phyloP scores from a whole-genome alignment of 2,888 invertebrate genomes.

The Meta bourneti region DNA sequence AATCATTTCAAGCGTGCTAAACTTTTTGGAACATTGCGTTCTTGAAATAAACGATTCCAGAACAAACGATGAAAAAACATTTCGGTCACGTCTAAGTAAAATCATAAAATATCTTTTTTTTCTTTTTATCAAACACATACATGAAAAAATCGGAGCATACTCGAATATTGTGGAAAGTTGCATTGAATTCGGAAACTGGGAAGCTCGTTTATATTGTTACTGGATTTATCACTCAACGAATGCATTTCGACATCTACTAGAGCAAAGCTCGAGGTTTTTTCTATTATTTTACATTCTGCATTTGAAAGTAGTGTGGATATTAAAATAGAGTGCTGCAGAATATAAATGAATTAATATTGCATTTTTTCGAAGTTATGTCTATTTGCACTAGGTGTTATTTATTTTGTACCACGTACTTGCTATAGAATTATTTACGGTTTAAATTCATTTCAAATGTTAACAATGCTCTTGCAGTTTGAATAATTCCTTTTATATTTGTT shows the following conservation, averaged over 20 bases:
- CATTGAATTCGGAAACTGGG: slow-evolving; percentile 25
- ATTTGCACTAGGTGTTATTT: too few relatives aligned
- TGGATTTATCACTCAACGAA: slow-evolving; percentile 26
- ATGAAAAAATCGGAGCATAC: neutral
- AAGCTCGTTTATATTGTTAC: slow-evolving; percentile 39
- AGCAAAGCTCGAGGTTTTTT: neutral
- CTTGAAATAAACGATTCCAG: slow-evolving; percentile 4
- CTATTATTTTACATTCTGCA: neutral
- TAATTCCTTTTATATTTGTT: neutral
- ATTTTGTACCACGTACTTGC: too few relatives aligned
- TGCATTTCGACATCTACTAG: slow-evolving; percentile 13
- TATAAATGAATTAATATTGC: too few relatives aligned
- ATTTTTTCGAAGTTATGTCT: too few relatives aligned
- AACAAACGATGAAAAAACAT: slow-evolving; percentile 21
- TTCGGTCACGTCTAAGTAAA: slow-evolving; percentile 46
- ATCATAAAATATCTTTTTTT: slow-evolving; percentile 27
- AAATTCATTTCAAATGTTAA: too few relatives aligned
- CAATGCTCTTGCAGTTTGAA: neutral
- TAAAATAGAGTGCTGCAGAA: too few relatives aligned
- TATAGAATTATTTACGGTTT: too few relatives aligned
- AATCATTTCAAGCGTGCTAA: neutral
- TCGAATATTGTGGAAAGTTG: neutral
- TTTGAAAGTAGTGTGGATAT: too few relatives aligned
- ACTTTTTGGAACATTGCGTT: neutral
- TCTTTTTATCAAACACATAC: slow-evolving; percentile 3